Base-by-base conservation (phyloP, 2,888 invertebrate genomes). In the Drosophila ezoana region DNA sequence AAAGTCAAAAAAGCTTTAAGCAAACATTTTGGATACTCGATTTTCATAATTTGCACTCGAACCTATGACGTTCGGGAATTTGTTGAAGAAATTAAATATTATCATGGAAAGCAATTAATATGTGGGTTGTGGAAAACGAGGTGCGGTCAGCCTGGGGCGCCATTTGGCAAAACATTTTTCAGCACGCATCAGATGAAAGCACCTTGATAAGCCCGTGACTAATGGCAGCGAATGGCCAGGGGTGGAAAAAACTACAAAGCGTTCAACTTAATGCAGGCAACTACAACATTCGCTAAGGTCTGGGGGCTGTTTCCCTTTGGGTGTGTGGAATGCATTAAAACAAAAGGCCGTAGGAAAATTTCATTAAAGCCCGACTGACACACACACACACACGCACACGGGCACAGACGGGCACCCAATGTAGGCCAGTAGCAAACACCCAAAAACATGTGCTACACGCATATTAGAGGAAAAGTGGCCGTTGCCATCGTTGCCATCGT, bases 151-250 rank as follows among this genome's bases (percentile, higher is more conserved):
- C 69, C 44, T 18, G 45, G 58, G 54, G 77, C 28, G 54, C 35
- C 54, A 54, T 54, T 54, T 54, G 53, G 53, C 73, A 60, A 64
- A 68, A 66, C 69, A 67, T 20, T 71, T 57, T 60, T 33, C 32
- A 40, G 35, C 64, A 63, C 63, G 59, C 74, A 65, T 41, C 16
- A 13, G 81, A 86, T 86, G 83, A 72, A 67, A 77, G 76, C 84
- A 74, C 85, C 84, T 76, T 82, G 87, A 86, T 86, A 87, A 54
- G 45, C 66, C 78, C 85, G 82, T 84, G 85, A 87, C 85, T 87
- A 87, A 86, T 86, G 87, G 57, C 48, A 62, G 45, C 40, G 57
- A 28, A 64, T 41, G 57, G 54, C 48, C 54, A 43, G 65, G 77
- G 85, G 80, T 79, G 78, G 72, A 79, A 72, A 73, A 62, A 61